These are phyloP conservation scores for Yponomeuta sedellus DNA, from an alignment of 2,888 invertebrate genomes.

Conservation along the genomic window DNA sequence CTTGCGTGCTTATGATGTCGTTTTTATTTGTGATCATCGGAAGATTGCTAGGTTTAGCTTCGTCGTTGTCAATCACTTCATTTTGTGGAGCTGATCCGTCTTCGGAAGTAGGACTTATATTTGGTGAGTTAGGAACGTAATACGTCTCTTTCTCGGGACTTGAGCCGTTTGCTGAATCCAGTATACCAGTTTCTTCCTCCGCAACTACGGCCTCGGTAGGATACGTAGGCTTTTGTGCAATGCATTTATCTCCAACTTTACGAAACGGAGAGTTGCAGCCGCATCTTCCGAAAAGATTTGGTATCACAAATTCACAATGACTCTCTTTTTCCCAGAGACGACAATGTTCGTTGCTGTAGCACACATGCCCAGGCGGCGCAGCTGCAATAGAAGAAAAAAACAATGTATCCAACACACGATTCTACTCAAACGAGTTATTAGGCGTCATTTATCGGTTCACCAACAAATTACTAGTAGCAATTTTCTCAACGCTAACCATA, in stretches of 20 bases:
- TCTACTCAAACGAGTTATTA: constrained; percentile 1
- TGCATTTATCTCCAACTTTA: constrained; percentile 80
- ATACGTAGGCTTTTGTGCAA: constrained; percentile 53
- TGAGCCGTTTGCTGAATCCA: constrained; percentile 34
- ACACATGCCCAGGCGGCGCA: constrained; percentile 89
- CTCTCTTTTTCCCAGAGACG: constrained; percentile 88
- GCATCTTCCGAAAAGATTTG: constrained; percentile 92
- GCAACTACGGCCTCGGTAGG: constrained; percentile 59
- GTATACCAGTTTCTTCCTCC: constrained; percentile 47
- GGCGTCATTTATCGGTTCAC: constrained; percentile 11
- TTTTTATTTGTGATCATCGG: constrained; percentile 55
- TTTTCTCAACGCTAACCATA: constrained; percentile 48
- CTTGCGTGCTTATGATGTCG: constrained; percentile 56
- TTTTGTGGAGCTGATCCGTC: constrained; percentile 38
- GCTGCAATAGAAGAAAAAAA: constrained; percentile 74
- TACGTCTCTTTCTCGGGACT: constrained; percentile 29
- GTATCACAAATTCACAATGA: constrained; percentile 92
- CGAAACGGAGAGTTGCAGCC: constrained; percentile 83
- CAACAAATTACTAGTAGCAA: constrained; percentile 29
- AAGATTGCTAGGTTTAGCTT: constrained; percentile 51
- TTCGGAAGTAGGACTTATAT: constrained; percentile 33
- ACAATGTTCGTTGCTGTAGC: constrained; percentile 93
- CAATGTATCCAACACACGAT: not conserved
- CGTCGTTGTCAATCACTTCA: constrained; percentile 38
- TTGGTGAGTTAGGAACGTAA: constrained; percentile 38